Evolutionary conservation across 2,888 invertebrate species (phyloP), one percentile per base, ranked within the genome.

Genomic region (Lepidocyrtoides sp.): DNA sequence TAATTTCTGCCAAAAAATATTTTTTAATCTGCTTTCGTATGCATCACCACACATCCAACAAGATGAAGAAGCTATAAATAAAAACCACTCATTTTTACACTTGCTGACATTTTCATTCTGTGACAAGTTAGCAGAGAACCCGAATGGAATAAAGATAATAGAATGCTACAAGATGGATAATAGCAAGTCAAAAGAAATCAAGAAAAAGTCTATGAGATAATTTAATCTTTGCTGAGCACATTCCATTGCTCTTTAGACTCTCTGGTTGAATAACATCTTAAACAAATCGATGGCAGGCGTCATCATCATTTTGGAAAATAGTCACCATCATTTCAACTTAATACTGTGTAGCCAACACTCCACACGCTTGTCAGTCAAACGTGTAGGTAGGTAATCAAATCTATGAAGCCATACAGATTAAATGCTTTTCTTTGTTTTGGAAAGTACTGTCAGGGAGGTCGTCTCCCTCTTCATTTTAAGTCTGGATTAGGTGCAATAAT

Each of bases 401-500:
- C 69, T 72, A 72, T 63, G 29, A 48, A 44, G 48, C 44, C 48
- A 75, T 75, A 23, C 8, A 69, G 66, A 69, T 69, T 69, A 14
- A 69, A 69, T 14, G 17, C 20, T 14, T 36, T 36, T 36, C 36
- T 36, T 69, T 69, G 12, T 69, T 10, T 36, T 57, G n/a, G n/a
- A 7, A n/a, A 51, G 29, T 23, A 29, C 60, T 29, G 23, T 75
- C 86, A 77, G 23, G 75, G 75, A 86, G 86, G 86, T 86, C 86
- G 77, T 86, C 86, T 60, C 48, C 77, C 86, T 75, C 12, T 48
- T 26, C 20, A 54, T 41, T 26, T 29, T 72, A 10, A 26, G 12
- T 17, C 2, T 54, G 36, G n/a, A 0, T 29, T n/a, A 69, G 48
- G 75, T 75, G 75, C 75, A 75, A 75, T 20, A 72, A 66, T 66